A percentile compares a stretch with the other conserved stretches of the same genome.
Conservation (phyloP, 2,888 invertebrate species). For the Diadromus collaris region DNA sequence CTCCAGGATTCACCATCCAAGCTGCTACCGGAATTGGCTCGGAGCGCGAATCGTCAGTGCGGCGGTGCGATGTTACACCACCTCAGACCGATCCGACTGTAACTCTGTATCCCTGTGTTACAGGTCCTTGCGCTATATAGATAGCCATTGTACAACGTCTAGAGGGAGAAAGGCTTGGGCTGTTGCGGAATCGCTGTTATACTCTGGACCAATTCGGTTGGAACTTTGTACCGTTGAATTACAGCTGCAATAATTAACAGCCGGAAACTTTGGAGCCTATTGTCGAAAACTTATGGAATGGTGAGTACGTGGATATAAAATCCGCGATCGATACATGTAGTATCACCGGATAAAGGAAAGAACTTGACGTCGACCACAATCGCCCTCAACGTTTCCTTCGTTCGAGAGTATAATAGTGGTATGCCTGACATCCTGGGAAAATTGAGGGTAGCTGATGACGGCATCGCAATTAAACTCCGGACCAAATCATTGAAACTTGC, state of each 20-base stretch:
- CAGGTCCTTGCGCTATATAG: background rate
- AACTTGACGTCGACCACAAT: background rate
- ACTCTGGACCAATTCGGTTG: constrained; percentile 10
- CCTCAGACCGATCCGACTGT: constrained; percentile 5
- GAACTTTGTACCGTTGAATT: background rate
- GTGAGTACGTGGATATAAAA: background rate
- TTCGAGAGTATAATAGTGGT: constrained; percentile 27
- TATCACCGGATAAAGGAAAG: background rate
- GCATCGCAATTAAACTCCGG: no score
- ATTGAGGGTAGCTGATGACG: constrained; percentile 65
- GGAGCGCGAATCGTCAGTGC: constrained; percentile 40
- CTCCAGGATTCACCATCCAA: constrained; percentile 29
- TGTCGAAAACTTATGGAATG: background rate
- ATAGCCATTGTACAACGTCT: constrained; percentile 6
- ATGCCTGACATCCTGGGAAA: constrained; percentile 36
- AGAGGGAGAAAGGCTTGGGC: background rate
- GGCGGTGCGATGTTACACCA: constrained; percentile 37
- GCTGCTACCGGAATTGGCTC: constrained; percentile 44
- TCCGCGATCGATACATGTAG: background rate
- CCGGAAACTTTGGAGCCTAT: background rate
- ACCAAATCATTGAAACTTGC: background rate
- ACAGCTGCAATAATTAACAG: constrained; percentile 23
- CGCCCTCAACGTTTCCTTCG: constrained; percentile 9
- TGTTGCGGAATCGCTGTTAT: background rate
- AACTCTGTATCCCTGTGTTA: constrained; percentile 15